These are phyloP conservation scores for Nymphicus hollandicus DNA, from an alignment of 2,113 vertebrate genomes.

Conservation along the genomic window DNA sequence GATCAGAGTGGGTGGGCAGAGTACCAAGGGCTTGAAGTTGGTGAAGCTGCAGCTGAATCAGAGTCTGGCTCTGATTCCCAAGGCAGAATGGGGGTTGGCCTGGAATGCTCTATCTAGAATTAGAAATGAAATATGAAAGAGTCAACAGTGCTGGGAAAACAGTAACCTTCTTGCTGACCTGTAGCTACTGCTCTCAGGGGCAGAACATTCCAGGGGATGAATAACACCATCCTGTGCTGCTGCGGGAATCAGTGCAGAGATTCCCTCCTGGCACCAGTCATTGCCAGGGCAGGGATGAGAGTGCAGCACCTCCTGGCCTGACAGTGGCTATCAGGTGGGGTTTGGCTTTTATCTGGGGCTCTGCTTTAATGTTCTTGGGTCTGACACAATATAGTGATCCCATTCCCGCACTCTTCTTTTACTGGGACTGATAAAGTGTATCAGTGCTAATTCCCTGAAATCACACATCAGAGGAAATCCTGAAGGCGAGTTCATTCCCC, in stretches of 20 bases:
- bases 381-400: background rate
- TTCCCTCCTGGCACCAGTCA: background rate
- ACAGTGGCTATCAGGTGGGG: background rate
- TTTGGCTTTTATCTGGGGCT: background rate
- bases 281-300: background rate
- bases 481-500: background rate
- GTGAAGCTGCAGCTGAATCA: background rate
- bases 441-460: background rate
- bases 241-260: background rate
- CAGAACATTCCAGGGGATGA: background rate
- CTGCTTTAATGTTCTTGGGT: background rate
- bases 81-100: background rate
- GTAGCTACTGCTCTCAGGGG: background rate
- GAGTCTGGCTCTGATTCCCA: background rate
- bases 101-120: background rate
- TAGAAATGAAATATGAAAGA: conserved; percentile 10
- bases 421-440: background rate
- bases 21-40: background rate
- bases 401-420: background rate
- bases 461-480: background rate
- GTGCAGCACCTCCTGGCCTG: background rate
- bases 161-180: conserved; percentile 32
- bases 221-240: accelerated
- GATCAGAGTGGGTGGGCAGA: accelerated
- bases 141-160: conserved; percentile 45